These are phyloP conservation scores for Drosophila melanosoma DNA, from an alignment of 2,888 invertebrate species.

Conservation along the genomic window DNA sequence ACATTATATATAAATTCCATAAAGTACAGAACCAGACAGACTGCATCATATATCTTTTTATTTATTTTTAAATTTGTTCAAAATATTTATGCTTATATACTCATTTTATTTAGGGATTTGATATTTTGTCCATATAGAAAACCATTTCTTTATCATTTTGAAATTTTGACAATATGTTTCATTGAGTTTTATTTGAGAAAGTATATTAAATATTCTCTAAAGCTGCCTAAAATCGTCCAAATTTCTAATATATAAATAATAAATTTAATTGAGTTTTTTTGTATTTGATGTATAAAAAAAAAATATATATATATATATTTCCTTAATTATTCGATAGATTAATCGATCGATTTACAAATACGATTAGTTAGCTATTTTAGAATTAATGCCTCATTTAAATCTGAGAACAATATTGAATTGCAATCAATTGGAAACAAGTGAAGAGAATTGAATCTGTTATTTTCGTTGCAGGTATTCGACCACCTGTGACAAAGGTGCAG, in stretches of 20 bases:
- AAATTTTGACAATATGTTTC: not conserved
- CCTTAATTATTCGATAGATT: not conserved
- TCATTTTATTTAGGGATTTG: no score
- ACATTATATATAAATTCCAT: not conserved
- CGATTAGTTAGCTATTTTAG: not conserved
- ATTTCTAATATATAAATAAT: not conserved
- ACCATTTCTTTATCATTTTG: not conserved
- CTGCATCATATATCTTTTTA: no score
- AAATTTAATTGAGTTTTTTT: not conserved
- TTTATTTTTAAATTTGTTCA: no score
- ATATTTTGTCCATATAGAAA: no score
- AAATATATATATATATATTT: not conserved
- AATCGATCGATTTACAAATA: constrained; percentile 15
- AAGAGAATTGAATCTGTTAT: not conserved
- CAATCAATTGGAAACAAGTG: not conserved
- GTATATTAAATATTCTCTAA: not conserved
- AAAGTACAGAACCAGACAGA: not conserved
- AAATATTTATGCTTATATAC: no score
- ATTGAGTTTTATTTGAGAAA: not conserved
- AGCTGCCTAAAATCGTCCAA: not conserved
- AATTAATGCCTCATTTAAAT: not conserved
- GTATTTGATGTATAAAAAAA: not conserved
- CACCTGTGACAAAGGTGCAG: constrained; percentile 84
- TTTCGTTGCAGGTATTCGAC: constrained; percentile 74
- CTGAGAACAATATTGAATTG: not conserved